These are phyloP conservation scores for Nothobranchius furzeri DNA, from an alignment of 2,113 vertebrate genomes.

Conservation along the genomic window DNA sequence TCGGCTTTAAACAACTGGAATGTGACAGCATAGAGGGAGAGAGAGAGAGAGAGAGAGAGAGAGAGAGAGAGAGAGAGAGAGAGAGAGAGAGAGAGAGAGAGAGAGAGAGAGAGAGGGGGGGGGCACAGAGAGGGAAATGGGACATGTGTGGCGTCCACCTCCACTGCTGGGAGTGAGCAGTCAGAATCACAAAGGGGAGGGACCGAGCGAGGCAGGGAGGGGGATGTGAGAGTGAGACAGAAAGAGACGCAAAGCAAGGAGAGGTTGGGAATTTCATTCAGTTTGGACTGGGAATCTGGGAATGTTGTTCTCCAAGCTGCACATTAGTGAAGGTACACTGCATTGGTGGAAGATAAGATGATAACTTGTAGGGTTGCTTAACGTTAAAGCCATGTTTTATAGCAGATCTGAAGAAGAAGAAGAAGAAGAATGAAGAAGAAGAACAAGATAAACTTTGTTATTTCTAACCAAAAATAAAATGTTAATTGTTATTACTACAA, in stretches of 20 bases:
- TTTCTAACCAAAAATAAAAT: background rate
- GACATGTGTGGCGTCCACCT: constrained; percentile 79
- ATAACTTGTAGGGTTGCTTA: no score
- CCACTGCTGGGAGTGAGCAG: constrained; percentile 53
- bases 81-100: constrained; percentile 57
- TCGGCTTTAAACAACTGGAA: constrained; percentile 70
- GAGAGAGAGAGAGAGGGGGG: constrained; percentile 51
- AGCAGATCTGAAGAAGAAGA: no score
- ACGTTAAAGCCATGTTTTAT: no score
- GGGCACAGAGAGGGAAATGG: background rate
- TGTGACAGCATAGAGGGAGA: constrained; percentile 70
- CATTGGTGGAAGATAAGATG: background rate
- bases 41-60: constrained; percentile 19
- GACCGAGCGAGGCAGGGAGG: constrained; percentile 32
- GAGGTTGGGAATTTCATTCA: constrained; percentile 75
- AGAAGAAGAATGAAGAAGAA: no score
- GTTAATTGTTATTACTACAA: no score
- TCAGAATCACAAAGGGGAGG: constrained; percentile 54
- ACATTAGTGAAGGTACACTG: background rate
- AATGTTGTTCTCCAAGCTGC: constrained; percentile 12
- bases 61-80: constrained; percentile 34
- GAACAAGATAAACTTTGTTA: no score
- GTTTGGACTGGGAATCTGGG: constrained; percentile 46
- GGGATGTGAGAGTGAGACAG: constrained; percentile 7
- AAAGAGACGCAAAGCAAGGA: constrained; percentile 30